Evolutionary conservation across 2,797 vertebrate genomes (phyloP), one percentile per base, ranked within the genome.

Genomic region (Cetoscarus ocellatus): DNA sequence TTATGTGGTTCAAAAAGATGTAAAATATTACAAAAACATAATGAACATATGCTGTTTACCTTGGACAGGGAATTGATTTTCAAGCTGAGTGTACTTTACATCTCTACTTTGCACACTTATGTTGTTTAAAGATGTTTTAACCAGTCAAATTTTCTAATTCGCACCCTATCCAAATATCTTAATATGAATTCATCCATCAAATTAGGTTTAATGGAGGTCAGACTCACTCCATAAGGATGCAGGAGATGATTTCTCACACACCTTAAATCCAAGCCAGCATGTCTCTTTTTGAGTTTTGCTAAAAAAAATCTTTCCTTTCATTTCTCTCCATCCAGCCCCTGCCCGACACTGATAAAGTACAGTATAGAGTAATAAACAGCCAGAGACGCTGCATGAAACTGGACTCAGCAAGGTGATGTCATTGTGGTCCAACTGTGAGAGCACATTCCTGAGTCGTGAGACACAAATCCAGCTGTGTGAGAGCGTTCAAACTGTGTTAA

Each of bases 371-470:
- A 79, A 74, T 65, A 82, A 87, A 79, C 34, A 61, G 50, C 66
- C 11, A 51, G 11, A 42, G 60, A 70, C 55, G 14, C 53, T 61
- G 55, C 68, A 71, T 80, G 80, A 80, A 78, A 79, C 75, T 38
- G 67, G 50, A 80, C 82, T 91, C 86, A 75, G 71, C 83, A 81
- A 89, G 88, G 88, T 93, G 93, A 94, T 91, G 92, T 95, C 91
- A 94, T 87, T 63, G 79, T 83, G 90, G 90, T 89, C 80, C 47
- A 67, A 83, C 79, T 87, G 86, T 75, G 81, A 90, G 82, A 63
- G 56, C 84, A 83, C 89, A 94, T 94, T 94, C 93, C 91, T 91
- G 77, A 89, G 82, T 76, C 79, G 84, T 94, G 92, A 94, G 87
- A 82, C 83, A 80, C 55, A 63, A 71, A 83, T 55, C 83, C 83